These are phyloP conservation scores for Todiramphus saurophagus DNA, from an alignment of 2,113 vertebrate species.

Conservation along the genomic window DNA sequence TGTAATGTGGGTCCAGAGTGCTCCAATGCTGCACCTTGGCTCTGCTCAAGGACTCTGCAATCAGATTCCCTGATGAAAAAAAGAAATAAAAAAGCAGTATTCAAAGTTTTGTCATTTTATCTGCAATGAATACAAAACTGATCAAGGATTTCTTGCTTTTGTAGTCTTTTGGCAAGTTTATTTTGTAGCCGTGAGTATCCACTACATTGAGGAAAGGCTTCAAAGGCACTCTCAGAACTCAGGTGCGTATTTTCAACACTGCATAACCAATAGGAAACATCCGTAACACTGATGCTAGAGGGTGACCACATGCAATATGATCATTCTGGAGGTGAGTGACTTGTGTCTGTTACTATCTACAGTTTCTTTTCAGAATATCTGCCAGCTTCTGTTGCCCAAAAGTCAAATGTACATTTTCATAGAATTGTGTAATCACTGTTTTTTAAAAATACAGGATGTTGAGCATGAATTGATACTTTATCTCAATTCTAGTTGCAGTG, in stretches of 20 bases:
- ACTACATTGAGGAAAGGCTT: not conserved
- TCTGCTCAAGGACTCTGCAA: not conserved
- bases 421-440: not conserved
- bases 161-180: not conserved
- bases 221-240: not conserved
- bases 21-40: fast-evolving
- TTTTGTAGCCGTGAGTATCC: not conserved
- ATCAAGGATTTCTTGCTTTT: not conserved
- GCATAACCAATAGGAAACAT: not conserved
- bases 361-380: not conserved
- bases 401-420: not conserved
- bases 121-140: not conserved
- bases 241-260: not conserved
- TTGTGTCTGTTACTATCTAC: not conserved
- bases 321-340: not conserved
- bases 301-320: not conserved
- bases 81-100: not conserved
- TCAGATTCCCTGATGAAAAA: not conserved
- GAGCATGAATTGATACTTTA: not conserved
- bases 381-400: not conserved
- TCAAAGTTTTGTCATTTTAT: not conserved
- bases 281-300: not conserved
- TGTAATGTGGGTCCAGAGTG: not conserved
- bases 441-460: not conserved
- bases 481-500: not conserved